Evolutionary conservation across 2,888 invertebrate genomes (phyloP), one percentile per base, ranked within the genome.

Genomic region (Exephanes ischioxanthus): DNA sequence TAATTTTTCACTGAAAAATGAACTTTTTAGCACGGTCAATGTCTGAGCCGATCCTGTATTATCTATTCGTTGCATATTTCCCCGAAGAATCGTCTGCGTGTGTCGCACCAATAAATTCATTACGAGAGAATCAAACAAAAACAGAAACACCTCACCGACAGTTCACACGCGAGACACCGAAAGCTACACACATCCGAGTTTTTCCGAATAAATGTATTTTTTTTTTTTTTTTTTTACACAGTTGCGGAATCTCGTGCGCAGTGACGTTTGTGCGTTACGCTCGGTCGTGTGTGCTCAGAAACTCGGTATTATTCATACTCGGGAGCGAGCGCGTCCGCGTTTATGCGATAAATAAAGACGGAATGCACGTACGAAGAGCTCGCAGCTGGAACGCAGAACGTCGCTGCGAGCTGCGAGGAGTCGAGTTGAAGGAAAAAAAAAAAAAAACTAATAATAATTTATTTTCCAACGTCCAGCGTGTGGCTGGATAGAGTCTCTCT

Each of bases 391-490:
- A 55, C 68, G 51, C 66, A 67, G 76, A 76, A 76, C 75, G 30
- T 41, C n/a, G 37, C 37, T 41, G 19, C 58, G 22, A 61, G 45
- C 61, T 53, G 45, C 45, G 14, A 45, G 14, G 45, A 51, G 67
- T n/a, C n/a, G 55, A 84, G 80, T 73, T 33, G 68, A 77, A 76
- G 68, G 68, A 37, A 37, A 37, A 37, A 37, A 37, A 37, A 37
- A 37, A 73, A 67, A 84, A 84, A 37, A 70, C 55, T 77, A 81
- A 78, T 81, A 81, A 81, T 81, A 84, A 84, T 84, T 81, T 84
- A 81, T 84, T 77, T 80, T 67, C 53, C 76, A 61, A 11, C 66
- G 80, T 84, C 80, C 77, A 73, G 84, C 77, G 73, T 80, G 61
- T 80, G 75, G 80, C 80, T 41, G 61, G 67, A 75, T 73, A 71